These are phyloP conservation scores for Pseudolaguvia tuberculata DNA, from an alignment of 2,113 vertebrate genomes.

Conservation along the genomic window DNA sequence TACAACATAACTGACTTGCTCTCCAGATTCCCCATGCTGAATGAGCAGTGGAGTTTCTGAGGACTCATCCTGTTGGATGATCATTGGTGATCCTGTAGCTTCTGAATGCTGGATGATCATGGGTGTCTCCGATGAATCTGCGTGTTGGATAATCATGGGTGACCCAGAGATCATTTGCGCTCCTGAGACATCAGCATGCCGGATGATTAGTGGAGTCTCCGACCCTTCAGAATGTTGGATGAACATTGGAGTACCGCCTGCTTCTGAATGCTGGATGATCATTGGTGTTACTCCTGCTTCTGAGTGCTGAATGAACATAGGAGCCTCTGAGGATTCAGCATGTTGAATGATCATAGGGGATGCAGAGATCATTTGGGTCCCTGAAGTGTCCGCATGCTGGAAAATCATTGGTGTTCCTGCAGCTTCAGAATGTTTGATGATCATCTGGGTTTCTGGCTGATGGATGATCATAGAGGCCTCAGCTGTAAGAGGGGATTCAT, in stretches of 20 bases:
- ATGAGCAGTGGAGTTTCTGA: constrained; percentile 40
- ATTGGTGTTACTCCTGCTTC: constrained; percentile 29
- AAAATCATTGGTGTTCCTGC: constrained; percentile 35
- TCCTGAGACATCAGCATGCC: constrained; percentile 14
- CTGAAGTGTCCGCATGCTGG: constrained; percentile 33
- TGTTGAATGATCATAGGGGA: constrained; percentile 43
- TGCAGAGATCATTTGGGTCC: constrained; percentile 25
- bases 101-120: constrained; percentile 36
- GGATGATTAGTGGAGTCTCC: constrained; percentile 30
- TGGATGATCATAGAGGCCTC: constrained; percentile 33
- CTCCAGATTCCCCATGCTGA: constrained; percentile 33
- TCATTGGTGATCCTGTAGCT: constrained; percentile 35
- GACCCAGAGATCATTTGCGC: constrained; percentile 27
- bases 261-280: constrained; percentile 40
- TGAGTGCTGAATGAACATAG: constrained; percentile 30
- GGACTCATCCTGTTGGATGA: constrained; percentile 35
- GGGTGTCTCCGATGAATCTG: constrained; percentile 17
- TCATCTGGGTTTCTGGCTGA: constrained; percentile 38
- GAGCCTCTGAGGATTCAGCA: constrained; percentile 25
- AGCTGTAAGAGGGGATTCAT: constrained; percentile 21
- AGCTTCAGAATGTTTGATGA: constrained; percentile 25
- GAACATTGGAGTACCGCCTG: constrained; percentile 26
- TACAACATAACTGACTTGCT: constrained; percentile 48
- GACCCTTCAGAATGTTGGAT: constrained; percentile 30
- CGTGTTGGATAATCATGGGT: constrained; percentile 41